Evolutionary conservation across 2,888 invertebrate species (phyloP).

Genomic region (Agrotis clavis): DNA sequence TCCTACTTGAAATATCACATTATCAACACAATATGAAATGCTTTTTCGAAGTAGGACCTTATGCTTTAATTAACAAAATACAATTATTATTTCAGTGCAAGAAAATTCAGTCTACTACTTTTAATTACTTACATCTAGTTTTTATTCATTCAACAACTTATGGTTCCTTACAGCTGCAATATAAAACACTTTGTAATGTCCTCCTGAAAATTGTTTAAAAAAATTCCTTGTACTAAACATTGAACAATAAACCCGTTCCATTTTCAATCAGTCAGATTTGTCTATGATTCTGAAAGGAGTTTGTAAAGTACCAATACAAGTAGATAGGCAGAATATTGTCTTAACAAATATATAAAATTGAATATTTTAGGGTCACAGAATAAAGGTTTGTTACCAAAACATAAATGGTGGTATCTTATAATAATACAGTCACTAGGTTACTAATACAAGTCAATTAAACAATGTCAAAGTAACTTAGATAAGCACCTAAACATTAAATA

Average conservation of each 20-base stretch:
- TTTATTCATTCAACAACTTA: slow-evolving; percentile 52
- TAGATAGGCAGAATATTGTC: slow-evolving; percentile 10
- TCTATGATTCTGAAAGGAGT: slow-evolving; percentile 13
- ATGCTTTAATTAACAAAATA: slow-evolving; percentile 12
- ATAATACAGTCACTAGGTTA: slow-evolving; percentile 58
- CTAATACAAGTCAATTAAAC: slow-evolving; percentile 60
- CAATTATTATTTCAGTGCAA: slow-evolving; percentile 23
- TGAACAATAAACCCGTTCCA: slow-evolving; percentile 46
- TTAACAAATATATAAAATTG: slow-evolving; percentile 12
- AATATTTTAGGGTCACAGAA: slow-evolving; percentile 23
- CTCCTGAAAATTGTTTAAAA: slow-evolving; percentile 27
- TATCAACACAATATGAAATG: not conserved
- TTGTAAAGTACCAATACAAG: slow-evolving; percentile 16
- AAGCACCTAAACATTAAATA: slow-evolving; percentile 59
- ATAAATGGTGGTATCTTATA: slow-evolving; percentile 46
- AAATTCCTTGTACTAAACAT: slow-evolving; percentile 60
- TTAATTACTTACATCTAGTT: slow-evolving; percentile 56
- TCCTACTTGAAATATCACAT: slow-evolving; percentile 23
- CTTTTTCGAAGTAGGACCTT: slow-evolving; percentile 20
- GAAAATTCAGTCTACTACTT: slow-evolving; percentile 66
- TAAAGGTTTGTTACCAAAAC: slow-evolving; percentile 29
- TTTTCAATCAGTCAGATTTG: slow-evolving; percentile 25
- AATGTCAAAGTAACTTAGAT: slow-evolving; percentile 56
- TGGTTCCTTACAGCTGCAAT: slow-evolving; percentile 45
- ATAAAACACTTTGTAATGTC: slow-evolving; percentile 26